These are phyloP conservation scores for Castor canadensis DNA, from an alignment of 2,113 vertebrate genomes.

Conservation along the genomic window DNA sequence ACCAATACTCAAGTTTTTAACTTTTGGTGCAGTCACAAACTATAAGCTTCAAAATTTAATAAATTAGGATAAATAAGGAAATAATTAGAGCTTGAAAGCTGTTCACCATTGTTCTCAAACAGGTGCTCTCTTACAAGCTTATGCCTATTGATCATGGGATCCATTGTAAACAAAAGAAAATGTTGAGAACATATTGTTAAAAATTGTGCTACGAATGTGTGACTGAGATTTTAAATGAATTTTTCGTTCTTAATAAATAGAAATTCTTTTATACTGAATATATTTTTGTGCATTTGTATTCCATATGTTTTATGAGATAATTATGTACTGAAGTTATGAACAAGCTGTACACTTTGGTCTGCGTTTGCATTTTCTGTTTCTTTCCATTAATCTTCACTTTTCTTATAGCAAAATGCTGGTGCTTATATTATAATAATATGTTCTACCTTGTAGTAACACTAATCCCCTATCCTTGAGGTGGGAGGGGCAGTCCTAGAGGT, in stretches of 20 bases:
- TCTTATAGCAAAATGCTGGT: not conserved
- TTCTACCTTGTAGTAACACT: not conserved
- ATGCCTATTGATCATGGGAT: conserved; percentile 9
- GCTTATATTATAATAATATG: not conserved
- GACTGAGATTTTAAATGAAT: not conserved
- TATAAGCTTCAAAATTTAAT: conserved; percentile 11
- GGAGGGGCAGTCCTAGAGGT: too few species aligned
- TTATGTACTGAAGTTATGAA: not conserved
- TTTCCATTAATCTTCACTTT: conserved; percentile 6
- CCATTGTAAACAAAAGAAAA: conserved; percentile 45
- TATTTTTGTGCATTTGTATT: not conserved
- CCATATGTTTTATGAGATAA: not conserved
- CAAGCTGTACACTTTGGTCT: not conserved
- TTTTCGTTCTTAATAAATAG: conserved; percentile 45
- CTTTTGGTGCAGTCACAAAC: not conserved
- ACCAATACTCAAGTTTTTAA: conserved; percentile 14
- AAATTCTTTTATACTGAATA: not conserved
- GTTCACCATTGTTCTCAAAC: conserved; percentile 35
- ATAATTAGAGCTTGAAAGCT: conserved; percentile 56
- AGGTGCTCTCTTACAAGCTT: conserved; percentile 13
- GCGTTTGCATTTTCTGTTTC: conserved; percentile 1
- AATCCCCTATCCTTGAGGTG: not conserved
- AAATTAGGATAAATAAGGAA: conserved; percentile 48
- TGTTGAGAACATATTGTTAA: conserved; percentile 26
- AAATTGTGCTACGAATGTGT: not conserved